Percentiles rank a stretch among this genome's conserved stretches.
Evolutionary conservation across 2,888 invertebrate genomes (phyloP).

Genomic region (Graphium colonna): DNA sequence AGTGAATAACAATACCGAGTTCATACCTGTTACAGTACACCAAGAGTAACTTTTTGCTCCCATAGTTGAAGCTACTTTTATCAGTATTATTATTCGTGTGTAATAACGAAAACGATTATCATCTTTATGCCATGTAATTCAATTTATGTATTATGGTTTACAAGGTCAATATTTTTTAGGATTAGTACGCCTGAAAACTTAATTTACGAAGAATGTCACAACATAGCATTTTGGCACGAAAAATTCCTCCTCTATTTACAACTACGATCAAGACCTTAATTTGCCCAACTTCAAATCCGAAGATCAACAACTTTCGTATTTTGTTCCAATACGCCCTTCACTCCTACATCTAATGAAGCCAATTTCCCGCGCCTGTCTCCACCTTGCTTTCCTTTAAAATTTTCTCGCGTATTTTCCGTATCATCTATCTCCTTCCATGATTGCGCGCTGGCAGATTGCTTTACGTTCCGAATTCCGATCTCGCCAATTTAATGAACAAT

Average conservation of each 20-base stretch:
- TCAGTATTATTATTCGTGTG: too few species aligned
- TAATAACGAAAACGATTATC: too few species aligned
- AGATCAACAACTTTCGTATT: constrained; percentile 43
- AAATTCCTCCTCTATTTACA: too few species aligned
- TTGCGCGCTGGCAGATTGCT: constrained; percentile 71
- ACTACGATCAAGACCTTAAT: constrained; percentile 41
- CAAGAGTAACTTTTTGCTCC: too few species aligned
- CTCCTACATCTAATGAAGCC: constrained; percentile 75
- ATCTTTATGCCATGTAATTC: too few species aligned
- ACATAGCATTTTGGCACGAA: too few species aligned
- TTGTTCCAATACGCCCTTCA: constrained; percentile 44
- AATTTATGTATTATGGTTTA: too few species aligned
- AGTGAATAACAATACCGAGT: too few species aligned
- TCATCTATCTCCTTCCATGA: constrained; percentile 71
- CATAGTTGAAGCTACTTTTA: too few species aligned
- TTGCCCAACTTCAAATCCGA: constrained; percentile 45
- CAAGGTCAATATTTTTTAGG: too few species aligned
- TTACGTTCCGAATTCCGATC: constrained; percentile 71
- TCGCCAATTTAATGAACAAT: constrained; percentile 65
- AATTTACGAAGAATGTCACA: neutral
- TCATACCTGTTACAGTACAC: too few species aligned
- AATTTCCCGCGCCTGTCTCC: constrained; percentile 68
- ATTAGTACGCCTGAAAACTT: constrained; percentile 23
- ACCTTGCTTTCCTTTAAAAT: constrained; percentile 73
- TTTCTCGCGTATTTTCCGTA: constrained; percentile 74